phyloP scores from a whole-genome alignment of 2,797 vertebrate genomes.

The Melanotaenia maccullochi region DNA sequence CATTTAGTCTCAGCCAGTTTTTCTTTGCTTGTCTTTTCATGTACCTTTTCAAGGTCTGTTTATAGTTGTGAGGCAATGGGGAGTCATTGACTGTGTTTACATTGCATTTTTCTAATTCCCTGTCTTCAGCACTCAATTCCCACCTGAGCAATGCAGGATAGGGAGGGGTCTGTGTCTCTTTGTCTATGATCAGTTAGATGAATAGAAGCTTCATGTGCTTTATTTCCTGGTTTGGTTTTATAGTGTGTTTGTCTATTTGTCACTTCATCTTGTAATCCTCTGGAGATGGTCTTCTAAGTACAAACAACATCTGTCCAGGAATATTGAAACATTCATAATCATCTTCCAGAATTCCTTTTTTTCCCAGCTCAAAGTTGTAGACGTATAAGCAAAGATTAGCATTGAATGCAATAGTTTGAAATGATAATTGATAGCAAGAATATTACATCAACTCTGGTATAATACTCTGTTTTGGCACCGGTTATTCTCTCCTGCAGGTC shows the following conservation, averaged over 20 bases:
- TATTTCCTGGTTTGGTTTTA: conserved; percentile 21
- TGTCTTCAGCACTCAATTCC: conserved; percentile 29
- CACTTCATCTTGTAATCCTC: conserved; percentile 59
- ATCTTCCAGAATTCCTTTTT: conserved; percentile 55
- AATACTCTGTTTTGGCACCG: not conserved
- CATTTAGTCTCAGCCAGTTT: conserved; percentile 25
- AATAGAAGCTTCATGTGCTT: conserved; percentile 35
- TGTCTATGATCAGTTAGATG: conserved; percentile 48
- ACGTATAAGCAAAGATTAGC: conserved; percentile 17
- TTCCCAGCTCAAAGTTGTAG: conserved; percentile 32
- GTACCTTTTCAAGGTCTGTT: conserved; percentile 40
- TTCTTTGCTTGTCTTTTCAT: conserved; percentile 35
- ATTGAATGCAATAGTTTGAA: conserved; percentile 16
- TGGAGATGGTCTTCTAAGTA: conserved; percentile 62
- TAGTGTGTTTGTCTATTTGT: conserved; percentile 27
- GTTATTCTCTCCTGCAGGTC: conserved; percentile 3
- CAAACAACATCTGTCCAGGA: conserved; percentile 77
- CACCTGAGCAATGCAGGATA: conserved; percentile 31
- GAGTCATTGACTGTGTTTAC: conserved; percentile 41
- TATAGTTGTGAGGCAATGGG: conserved; percentile 30
- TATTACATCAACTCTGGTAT: conserved; percentile 1
- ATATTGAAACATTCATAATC: conserved; percentile 70
- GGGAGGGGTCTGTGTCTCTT: conserved; percentile 35
- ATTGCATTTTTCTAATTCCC: conserved; percentile 49
- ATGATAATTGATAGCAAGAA: conserved; percentile 8